Percentiles rank a stretch among this genome's conserved stretches.
Conservation (phyloP, 2,113 vertebrate species). For the Brachionichthys hirsutus region DNA sequence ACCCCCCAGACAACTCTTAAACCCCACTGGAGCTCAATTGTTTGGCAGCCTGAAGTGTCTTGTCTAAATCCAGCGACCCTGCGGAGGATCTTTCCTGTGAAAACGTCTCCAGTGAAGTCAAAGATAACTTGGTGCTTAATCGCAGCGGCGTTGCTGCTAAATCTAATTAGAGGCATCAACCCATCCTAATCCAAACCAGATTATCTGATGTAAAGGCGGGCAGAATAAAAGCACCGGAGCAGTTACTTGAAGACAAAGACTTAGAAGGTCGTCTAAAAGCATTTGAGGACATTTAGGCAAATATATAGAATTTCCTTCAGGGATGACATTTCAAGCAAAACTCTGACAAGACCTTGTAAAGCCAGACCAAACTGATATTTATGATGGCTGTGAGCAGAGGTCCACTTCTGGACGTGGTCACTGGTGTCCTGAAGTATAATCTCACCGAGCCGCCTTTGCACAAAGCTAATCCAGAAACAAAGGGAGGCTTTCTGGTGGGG, state of each 20-base stretch:
- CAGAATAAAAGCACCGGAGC: neutral
- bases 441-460: too few relatives aligned
- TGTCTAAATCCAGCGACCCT: slow-evolving; percentile 16
- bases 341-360: too few relatives aligned
- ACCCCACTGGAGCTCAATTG: slow-evolving; percentile 16
- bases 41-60: slow-evolving; percentile 28
- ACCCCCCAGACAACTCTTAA: slow-evolving; percentile 9
- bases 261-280: too few relatives aligned
- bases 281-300: too few relatives aligned
- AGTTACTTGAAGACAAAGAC: neutral
- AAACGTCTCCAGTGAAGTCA: neutral
- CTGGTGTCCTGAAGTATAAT: too few relatives aligned
- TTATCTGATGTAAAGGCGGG: neutral
- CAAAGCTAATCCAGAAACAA: too few relatives aligned
- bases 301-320: too few relatives aligned
- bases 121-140: neutral
- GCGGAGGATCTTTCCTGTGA: slow-evolving; percentile 5
- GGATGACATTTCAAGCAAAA: too few relatives aligned
- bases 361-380: too few relatives aligned
- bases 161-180: slow-evolving; percentile 6
- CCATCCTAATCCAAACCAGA: neutral
- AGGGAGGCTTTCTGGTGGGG: too few relatives aligned
- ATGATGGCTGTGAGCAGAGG: too few relatives aligned
- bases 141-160: slow-evolving; percentile 8
- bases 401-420: too few relatives aligned